Base-by-base conservation (phyloP, 2,797 vertebrate species). In the Eurystomus glaucurus region DNA sequence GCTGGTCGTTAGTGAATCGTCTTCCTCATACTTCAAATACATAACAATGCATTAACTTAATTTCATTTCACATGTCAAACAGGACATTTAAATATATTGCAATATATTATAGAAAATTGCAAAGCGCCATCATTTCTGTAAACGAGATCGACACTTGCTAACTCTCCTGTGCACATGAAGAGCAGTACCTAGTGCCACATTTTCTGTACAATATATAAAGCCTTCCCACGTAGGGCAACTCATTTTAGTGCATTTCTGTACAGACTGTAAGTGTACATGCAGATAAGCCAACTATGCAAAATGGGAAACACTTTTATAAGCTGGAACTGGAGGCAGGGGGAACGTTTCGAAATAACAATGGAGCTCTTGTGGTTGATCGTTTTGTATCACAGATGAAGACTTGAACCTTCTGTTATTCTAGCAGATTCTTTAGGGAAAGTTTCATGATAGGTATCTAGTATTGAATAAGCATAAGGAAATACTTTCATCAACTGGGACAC, bases 91-190 rank as follows among this genome's bases (percentile, higher is more conserved):
- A 90, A 96, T 95, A 97, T 95, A 96, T 97, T 96, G 90, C 93
- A 95, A 90, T 94, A 96, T 87, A 95, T 95, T 96, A 94, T 85
- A 95, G 91, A 88, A 94, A 97, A 96, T 85, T 97, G 97, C 96
- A 97, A 96, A 97, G 96, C 93, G 91, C 95, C 89, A 96, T 91
- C 93, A 94, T 91, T 97, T 97, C 92, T 96, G 97, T 97, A 97
- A 97, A 97, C 95, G 78, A 97, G 87, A 96, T 52, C 10, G 95
- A 97, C 96, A 97, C 94, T 93, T 97, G 93, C 75, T 94, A 88
- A 96, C 97, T 97, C 95, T 97, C 93, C 96, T 97, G 96, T 97
- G 97, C 96, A 95, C 84, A 37, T 69, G 96, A 96, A 97, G 95
- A 97, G 97, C 95, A 80, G 96, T 96, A 97, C 95, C 96, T 91